A percentile compares a stretch with the other conserved stretches of the same genome.
Conservation (phyloP, 30 jellyfish, hydroid and myxozoan genomes). For the Hydra vulgaris region DNA sequence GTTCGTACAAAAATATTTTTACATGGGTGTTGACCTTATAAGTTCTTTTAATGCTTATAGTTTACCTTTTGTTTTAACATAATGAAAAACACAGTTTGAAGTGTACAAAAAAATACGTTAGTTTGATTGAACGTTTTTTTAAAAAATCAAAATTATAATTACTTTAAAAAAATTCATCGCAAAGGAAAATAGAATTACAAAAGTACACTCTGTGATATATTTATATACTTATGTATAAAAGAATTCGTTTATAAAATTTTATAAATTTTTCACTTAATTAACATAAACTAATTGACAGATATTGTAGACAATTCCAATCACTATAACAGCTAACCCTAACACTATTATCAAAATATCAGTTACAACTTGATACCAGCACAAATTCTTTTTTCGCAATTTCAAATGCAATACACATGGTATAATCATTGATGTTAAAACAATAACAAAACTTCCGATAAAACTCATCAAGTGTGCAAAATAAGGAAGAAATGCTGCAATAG, state of each 20-base stretch:
- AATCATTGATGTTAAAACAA: constrained; percentile 43
- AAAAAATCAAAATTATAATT: no score
- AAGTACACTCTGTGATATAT: no score
- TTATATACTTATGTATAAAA: no score
- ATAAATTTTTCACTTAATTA: not conserved
- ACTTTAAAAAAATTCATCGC: no score
- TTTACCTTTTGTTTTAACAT: no score
- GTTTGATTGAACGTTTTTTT: no score
- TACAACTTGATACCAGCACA: constrained; percentile 48
- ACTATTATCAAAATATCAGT: constrained; percentile 32
- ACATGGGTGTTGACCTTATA: no score
- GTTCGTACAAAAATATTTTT: no score
- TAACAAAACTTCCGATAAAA: constrained; percentile 56
- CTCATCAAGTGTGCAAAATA: constrained; percentile 85
- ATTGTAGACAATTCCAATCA: constrained; percentile 33
- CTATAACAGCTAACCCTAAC: constrained; percentile 36
- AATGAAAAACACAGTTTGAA: no score
- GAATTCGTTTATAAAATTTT: not conserved
- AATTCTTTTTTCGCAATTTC: constrained; percentile 35
- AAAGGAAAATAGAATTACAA: no score
- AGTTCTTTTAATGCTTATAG: no score
- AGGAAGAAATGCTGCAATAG: constrained; percentile 64
- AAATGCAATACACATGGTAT: constrained; percentile 76
- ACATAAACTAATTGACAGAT: not conserved
- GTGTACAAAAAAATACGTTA: no score